phyloP scores from a whole-genome alignment of 2,113 vertebrate species.

The Megaceryle torquata region DNA sequence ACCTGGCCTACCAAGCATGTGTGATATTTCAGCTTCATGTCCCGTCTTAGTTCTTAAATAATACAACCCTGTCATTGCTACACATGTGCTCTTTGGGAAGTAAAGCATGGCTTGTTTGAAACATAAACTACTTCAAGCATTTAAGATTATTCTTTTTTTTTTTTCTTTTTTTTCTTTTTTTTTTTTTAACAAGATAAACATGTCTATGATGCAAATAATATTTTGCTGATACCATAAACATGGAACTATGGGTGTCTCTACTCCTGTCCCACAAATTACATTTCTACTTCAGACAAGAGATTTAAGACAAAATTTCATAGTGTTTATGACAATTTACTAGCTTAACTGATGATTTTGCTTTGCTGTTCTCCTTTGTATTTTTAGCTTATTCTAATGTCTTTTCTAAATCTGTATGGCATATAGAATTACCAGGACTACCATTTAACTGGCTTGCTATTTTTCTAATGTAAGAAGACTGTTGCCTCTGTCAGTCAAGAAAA shows the following conservation, averaged over 20 bases:
- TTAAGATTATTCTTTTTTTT: not conserved
- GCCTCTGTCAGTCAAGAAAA: not conserved
- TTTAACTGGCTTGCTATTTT: not conserved
- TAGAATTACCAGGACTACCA: not conserved
- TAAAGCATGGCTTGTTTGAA: not conserved
- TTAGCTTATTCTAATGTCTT: not conserved
- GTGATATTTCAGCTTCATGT: not conserved
- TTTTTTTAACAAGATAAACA: not conserved
- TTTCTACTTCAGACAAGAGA: not conserved
- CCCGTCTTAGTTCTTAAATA: not conserved
- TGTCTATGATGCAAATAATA: not conserved
- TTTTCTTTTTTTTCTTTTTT: not conserved
- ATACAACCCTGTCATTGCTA: not conserved
- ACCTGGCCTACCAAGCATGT: accelerated
- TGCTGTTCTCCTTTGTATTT: not conserved
- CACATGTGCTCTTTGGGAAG: not conserved
- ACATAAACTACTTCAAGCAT: not conserved
- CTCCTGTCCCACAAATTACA: not conserved
- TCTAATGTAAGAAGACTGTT: not conserved
- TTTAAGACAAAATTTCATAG: not conserved
- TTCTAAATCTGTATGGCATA: not conserved
- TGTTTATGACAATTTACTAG: not conserved
- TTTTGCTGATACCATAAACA: not conserved
- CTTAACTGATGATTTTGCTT: not conserved
- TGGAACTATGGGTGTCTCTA: not conserved